Percentiles rank a stretch among this genome's conserved stretches.
phyloP scores from a whole-genome alignment of 2,113 vertebrate species.

The Eidolon helvum region DNA sequence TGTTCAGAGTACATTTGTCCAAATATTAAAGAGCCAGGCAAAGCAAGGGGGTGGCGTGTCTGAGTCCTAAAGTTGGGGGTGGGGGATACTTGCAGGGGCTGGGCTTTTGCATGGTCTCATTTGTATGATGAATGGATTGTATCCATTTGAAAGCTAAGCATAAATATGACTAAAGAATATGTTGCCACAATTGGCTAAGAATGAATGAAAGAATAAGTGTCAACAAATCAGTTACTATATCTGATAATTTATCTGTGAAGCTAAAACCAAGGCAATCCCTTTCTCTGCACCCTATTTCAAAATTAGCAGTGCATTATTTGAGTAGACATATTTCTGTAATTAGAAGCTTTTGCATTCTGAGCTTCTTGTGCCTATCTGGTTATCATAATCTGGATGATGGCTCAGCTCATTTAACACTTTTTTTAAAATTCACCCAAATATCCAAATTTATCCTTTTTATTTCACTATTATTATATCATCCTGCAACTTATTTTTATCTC shows the following conservation, averaged over 20 bases:
- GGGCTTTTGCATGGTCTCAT: neutral
- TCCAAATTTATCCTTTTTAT: neutral
- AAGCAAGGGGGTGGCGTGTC: neutral
- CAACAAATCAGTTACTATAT: neutral
- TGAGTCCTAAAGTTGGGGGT: neutral
- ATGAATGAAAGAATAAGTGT: neutral
- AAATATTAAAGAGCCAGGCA: neutral
- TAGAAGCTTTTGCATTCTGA: neutral
- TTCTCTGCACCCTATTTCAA: neutral
- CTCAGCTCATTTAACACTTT: neutral
- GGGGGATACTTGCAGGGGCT: neutral
- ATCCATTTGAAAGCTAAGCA: conserved; percentile 18
- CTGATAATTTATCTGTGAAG: neutral
- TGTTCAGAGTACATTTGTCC: neutral
- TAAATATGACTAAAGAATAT: neutral
- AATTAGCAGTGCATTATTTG: neutral
- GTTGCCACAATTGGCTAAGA: neutral
- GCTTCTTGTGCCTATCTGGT: neutral
- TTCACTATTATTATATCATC: neutral
- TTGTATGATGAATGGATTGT: neutral
- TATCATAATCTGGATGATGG: neutral
- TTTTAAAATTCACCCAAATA: conserved; percentile 17
- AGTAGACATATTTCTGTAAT: neutral
- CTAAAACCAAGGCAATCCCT: neutral
- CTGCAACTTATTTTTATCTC: neutral